Percentiles rank a stretch among this genome's conserved stretches.
phyloP scores from a whole-genome alignment of 2,113 vertebrate genomes.

The Peromyscus polionotus region DNA sequence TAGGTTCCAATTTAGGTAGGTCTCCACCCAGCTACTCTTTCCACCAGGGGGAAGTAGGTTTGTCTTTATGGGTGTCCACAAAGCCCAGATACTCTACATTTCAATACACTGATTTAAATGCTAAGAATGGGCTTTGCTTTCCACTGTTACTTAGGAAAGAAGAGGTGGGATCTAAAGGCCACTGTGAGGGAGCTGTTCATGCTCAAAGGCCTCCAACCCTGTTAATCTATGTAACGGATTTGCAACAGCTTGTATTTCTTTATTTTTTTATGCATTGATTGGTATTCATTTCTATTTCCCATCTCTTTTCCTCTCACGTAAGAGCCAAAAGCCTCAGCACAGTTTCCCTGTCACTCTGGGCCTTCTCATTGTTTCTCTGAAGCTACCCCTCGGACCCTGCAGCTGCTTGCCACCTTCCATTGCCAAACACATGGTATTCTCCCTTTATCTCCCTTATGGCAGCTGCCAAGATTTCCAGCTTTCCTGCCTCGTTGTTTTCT shows the following conservation, averaged over 20 bases:
- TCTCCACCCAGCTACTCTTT: background rate
- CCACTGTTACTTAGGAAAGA: no score
- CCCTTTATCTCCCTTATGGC: background rate
- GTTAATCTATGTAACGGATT: background rate
- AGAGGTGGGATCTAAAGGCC: no score
- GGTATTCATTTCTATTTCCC: background rate
- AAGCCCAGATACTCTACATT: background rate
- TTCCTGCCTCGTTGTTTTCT: background rate
- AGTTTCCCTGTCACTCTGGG: background rate
- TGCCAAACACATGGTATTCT: background rate
- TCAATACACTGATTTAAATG: background rate
- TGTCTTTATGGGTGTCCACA: background rate
- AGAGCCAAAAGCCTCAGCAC: background rate
- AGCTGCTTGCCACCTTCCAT: background rate
- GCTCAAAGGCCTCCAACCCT: background rate
- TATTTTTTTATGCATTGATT: background rate
- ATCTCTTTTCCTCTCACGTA: background rate
- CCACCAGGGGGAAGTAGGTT: background rate
- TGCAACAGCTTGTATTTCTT: background rate
- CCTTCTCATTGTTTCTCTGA: background rate
- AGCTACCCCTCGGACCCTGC: background rate
- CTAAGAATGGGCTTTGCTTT: background rate
- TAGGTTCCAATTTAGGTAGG: no score
- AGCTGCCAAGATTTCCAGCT: background rate
- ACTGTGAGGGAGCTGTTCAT: background rate